These are phyloP conservation scores for Sus cebifrons DNA, from an alignment of 2,797 vertebrate genomes.

Conservation along the genomic window DNA sequence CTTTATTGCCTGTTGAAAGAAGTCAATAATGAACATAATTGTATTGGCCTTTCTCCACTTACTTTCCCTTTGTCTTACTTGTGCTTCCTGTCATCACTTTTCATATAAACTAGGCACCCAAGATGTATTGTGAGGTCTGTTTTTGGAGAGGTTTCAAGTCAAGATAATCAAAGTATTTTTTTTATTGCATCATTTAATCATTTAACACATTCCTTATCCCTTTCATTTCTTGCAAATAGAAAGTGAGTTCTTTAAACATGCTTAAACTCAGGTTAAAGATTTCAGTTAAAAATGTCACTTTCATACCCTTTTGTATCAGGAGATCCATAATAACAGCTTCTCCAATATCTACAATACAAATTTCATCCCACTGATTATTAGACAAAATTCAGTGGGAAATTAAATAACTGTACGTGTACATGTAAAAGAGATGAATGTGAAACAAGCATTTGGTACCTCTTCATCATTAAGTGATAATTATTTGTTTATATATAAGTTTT, in stretches of 20 bases:
- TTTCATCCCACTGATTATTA: background rate
- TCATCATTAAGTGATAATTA: conserved; percentile 20
- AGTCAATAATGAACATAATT: background rate
- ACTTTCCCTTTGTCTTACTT: background rate
- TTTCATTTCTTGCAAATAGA: background rate
- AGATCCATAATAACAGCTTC: background rate
- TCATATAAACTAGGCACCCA: background rate
- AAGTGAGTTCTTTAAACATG: background rate
- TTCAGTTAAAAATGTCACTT: background rate
- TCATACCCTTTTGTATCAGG: fast-evolving
- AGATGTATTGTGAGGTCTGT: background rate
- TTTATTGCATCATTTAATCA: background rate
- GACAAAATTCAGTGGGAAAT: background rate
- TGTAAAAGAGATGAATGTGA: background rate
- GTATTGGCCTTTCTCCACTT: background rate
- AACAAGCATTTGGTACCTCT: background rate
- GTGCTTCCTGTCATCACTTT: background rate
- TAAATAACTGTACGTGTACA: background rate
- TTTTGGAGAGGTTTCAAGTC: background rate
- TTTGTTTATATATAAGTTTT: conserved; percentile 13
- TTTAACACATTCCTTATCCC: background rate
- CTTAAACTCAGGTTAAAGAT: background rate
- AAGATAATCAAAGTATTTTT: background rate
- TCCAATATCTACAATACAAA: background rate
- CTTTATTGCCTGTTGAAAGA: background rate